phyloP scores from a whole-genome alignment of 35 echinoderm and acorn worm species.

The Nesometra sesokonis region DNA sequence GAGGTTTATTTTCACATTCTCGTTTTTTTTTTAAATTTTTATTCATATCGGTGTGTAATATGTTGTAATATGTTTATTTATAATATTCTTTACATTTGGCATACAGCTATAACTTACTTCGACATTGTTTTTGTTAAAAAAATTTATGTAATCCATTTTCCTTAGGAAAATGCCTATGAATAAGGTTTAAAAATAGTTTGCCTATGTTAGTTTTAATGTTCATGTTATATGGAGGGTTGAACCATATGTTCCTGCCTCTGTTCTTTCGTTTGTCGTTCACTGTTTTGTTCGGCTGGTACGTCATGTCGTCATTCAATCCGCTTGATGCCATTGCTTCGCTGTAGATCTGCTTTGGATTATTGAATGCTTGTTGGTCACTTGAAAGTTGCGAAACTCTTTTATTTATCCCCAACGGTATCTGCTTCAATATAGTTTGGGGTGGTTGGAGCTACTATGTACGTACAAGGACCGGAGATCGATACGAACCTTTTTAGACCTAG shows the following conservation, averaged over 20 bases:
- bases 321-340: background rate
- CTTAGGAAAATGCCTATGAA: background rate
- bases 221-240: background rate
- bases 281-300: background rate
- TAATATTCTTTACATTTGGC: background rate
- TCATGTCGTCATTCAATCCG: background rate
- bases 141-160: background rate
- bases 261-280: background rate
- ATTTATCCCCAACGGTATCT: background rate
- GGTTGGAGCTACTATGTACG: no score
- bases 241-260: background rate
- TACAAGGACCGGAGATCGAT: background rate
- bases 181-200: background rate
- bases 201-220: background rate
- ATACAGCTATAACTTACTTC: background rate
- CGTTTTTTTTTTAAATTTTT: no score
- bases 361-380: background rate
- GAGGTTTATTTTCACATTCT: no score
- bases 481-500: no score
- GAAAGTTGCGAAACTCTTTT: background rate
- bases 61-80: background rate
- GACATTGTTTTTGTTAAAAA: background rate
- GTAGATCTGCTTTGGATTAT: background rate
- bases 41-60: no score
- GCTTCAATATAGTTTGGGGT: no score